Percentiles rank a stretch among this genome's conserved stretches.
Evolutionary conservation across 1,140 invertebrate species (phyloP).

Genomic region (Helicoverpa zea): DNA sequence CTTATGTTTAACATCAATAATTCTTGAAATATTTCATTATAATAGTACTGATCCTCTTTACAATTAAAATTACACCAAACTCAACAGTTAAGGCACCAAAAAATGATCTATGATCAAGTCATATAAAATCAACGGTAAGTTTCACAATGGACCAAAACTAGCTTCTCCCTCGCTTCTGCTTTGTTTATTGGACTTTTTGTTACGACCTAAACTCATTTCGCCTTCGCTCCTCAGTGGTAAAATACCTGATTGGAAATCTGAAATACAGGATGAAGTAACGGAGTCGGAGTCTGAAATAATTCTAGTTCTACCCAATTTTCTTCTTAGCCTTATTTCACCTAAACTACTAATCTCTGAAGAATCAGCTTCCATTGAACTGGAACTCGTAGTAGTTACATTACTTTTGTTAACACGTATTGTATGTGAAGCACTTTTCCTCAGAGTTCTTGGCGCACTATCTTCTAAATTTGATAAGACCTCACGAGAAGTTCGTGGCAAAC

Average conservation of each 20-base stretch:
- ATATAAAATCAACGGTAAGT: constrained; percentile 5
- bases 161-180: constrained; percentile 82
- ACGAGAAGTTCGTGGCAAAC: constrained; percentile 71
- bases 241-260: constrained; percentile 62
- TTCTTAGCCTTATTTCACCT: constrained; percentile 77
- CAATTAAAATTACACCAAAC: constrained; percentile 1
- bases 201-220: constrained; percentile 72
- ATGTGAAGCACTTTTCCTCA: background rate
- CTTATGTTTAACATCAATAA: background rate
- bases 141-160: constrained; percentile 63
- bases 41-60: constrained; percentile 19
- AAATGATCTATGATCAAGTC: constrained; percentile 23
- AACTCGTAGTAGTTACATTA: constrained; percentile 59
- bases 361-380: constrained; percentile 72
- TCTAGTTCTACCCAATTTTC: constrained; percentile 59
- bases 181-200: constrained; percentile 59
- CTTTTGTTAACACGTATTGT: constrained; percentile 15
- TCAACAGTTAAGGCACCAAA: constrained; percentile 38
- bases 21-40: background rate
- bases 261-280: constrained; percentile 63
- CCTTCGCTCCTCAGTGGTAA: constrained; percentile 77
- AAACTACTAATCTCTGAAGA: constrained; percentile 80
- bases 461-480: constrained; percentile 72
- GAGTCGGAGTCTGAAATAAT: constrained; percentile 71
- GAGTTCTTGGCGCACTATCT: constrained; percentile 36